phyloP scores from a whole-genome alignment of 2,888 invertebrate genomes.

The Drymonia ruficornis region DNA sequence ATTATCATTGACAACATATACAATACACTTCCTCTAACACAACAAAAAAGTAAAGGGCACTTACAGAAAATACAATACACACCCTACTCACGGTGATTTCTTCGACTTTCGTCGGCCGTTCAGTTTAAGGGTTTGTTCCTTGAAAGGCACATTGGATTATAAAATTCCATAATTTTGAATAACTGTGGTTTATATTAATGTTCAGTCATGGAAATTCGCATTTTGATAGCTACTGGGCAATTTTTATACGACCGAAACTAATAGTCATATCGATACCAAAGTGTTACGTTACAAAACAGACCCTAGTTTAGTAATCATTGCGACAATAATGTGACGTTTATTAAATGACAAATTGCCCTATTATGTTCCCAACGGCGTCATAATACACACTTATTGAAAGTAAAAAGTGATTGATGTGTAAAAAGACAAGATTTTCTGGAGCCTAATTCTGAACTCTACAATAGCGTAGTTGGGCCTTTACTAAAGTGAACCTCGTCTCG shows the following conservation, averaged over 20 bases:
- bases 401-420: constrained; percentile 4
- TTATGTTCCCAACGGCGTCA: not conserved
- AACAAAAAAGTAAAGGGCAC: constrained; percentile 44
- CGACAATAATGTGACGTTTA: constrained; percentile 2
- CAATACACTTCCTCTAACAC: constrained; percentile 39
- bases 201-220: not conserved
- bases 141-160: constrained; percentile 34
- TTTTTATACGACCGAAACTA: not conserved
- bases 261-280: constrained; percentile 5
- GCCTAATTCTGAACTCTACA: not conserved
- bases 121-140: constrained; percentile 28
- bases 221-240: not conserved
- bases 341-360: not conserved
- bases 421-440: not conserved
- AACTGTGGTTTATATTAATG: not conserved
- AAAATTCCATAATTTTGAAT: constrained; percentile 11
- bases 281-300: not conserved
- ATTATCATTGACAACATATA: constrained; percentile 45
- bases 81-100: constrained; percentile 48
- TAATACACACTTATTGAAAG: not conserved
- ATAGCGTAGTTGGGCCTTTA: not conserved
- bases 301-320: not conserved
- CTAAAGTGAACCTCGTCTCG: constrained; percentile 19
- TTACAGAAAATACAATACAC: constrained; percentile 47
- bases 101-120: constrained; percentile 22